Percentiles rank a stretch among this genome's conserved stretches.
phyloP scores from a whole-genome alignment of 2,888 invertebrate genomes.

The Hipparchia sbordonii region DNA sequence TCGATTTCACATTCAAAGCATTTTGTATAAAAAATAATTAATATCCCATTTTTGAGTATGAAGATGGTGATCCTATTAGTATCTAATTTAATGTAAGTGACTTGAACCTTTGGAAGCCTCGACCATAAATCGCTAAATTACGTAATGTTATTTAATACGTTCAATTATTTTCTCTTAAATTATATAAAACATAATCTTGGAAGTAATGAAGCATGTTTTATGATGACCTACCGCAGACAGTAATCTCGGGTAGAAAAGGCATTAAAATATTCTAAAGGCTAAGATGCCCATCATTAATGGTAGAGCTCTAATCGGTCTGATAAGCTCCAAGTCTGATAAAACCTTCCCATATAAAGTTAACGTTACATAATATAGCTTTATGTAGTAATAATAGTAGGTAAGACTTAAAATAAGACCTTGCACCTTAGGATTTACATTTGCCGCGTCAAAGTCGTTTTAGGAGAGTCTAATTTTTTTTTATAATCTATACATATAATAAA shows the following conservation, averaged over 20 bases:
- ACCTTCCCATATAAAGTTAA: too few relatives aligned
- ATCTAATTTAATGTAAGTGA: constrained; percentile 16
- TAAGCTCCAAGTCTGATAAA: too few relatives aligned
- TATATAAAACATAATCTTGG: constrained; percentile 21
- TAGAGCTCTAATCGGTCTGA: background rate
- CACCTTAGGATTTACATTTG: too few relatives aligned
- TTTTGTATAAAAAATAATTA: too few relatives aligned
- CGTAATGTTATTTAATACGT: constrained; percentile 23
- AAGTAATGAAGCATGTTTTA: constrained; percentile 26
- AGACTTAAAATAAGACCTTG: too few relatives aligned
- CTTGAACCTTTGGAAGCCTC: constrained; percentile 21
- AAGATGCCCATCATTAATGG: background rate
- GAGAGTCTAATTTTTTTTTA: too few relatives aligned
- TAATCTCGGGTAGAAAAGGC: background rate
- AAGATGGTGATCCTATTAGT: constrained; percentile 13
- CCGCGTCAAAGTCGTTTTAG: too few relatives aligned
- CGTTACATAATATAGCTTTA: too few relatives aligned
- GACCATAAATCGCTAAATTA: constrained; percentile 29
- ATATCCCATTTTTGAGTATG: too few relatives aligned
- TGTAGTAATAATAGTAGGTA: too few relatives aligned
- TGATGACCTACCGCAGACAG: constrained; percentile 29
- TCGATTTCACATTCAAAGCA: too few relatives aligned
- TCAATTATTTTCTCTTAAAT: constrained; percentile 25
- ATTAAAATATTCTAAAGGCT: background rate
- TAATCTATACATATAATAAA: too few relatives aligned